A percentile compares a stretch with the other conserved stretches of the same genome.
Conservation (phyloP, 2,113 vertebrate genomes). For the Misgurnus mizolepis region DNA sequence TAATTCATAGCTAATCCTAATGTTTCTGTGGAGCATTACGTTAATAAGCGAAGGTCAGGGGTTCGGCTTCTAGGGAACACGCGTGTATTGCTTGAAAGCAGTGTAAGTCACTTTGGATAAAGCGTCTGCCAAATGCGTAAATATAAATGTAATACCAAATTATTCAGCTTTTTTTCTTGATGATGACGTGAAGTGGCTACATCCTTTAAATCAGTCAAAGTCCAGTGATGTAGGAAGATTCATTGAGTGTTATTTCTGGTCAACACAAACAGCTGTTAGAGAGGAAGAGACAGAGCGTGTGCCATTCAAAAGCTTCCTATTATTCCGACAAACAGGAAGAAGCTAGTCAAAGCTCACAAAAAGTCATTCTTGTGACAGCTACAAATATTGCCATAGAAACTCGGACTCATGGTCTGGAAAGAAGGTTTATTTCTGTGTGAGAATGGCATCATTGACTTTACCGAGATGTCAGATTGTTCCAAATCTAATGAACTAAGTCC, state of each 20-base stretch:
- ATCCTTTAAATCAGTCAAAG: not conserved
- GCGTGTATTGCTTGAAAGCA: no score
- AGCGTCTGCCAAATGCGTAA: no score
- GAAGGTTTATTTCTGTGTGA: slow-evolving; percentile 8
- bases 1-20: not conserved
- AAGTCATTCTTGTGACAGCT: slow-evolving; percentile 36
- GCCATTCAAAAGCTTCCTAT: slow-evolving; percentile 43
- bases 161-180: not conserved
- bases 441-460: slow-evolving; percentile 24
- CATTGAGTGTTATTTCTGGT: slow-evolving; percentile 23
- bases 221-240: slow-evolving; percentile 15
- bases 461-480: not conserved
- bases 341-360: slow-evolving; percentile 38
- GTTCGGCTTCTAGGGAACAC: no score
- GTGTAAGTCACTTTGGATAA: no score
- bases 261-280: slow-evolving; percentile 37
- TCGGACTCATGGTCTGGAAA: not conserved
- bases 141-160: not conserved
- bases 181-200: not conserved
- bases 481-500: slow-evolving; percentile 21
- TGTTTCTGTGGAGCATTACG: no score
- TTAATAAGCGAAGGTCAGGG: no score
- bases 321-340: slow-evolving; percentile 47
- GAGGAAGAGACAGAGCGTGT: slow-evolving; percentile 45
- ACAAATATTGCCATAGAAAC: slow-evolving; percentile 45